Evolutionary conservation across 2,888 invertebrate species (phyloP), one percentile per base, ranked within the genome.

Genomic region (Tipula unca): DNA sequence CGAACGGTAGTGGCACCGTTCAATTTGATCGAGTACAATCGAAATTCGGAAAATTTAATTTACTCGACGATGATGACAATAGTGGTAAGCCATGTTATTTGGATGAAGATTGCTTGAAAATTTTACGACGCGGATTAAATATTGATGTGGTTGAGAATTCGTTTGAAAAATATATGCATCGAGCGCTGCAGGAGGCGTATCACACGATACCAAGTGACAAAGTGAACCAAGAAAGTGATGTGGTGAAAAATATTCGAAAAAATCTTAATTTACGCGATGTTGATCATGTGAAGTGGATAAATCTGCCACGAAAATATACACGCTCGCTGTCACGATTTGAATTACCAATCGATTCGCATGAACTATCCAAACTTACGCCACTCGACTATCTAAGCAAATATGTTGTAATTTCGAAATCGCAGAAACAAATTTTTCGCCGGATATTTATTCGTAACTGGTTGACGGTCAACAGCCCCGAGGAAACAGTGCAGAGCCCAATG

Each of bases 241-340:
- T 85, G 5, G 86, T 87, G 54, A 86, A 25, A 69, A 83, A 86
- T 39, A 86, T 87, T 39, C 85, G 86, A 86, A 20, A 91, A 14
- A 92, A 92, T 87, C 86, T 93, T 29, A 91, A 91, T 86, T 89
- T 93, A 3, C 91, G 92, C 0, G 91, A 92, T 0, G 89, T 92
- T 20, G 92, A 93, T 86, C 90, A 93, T 1, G 93, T 93, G 3
- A 92, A 93, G 87, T 93, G 93, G 93, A 90, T 94, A 17, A 93
- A 94, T 87, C 92, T 95, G 87, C 96, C 96, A 0, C 91, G 96
- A 84, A 93, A 94, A n/a, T 96, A 96, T 90, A 94, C 94, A 0
- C 92, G 96, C 69, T 93, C 94, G 54, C 94, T 93, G 87, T 94
- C 95, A 0, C 92, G 95, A 87, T 96, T 96, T 89, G 93, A 95